A percentile compares a stretch with the other conserved stretches of the same genome.
These are phyloP conservation scores for Leptestheria dahalacensis DNA, from an alignment of 1,140 invertebrate species.

Conservation along the genomic window DNA sequence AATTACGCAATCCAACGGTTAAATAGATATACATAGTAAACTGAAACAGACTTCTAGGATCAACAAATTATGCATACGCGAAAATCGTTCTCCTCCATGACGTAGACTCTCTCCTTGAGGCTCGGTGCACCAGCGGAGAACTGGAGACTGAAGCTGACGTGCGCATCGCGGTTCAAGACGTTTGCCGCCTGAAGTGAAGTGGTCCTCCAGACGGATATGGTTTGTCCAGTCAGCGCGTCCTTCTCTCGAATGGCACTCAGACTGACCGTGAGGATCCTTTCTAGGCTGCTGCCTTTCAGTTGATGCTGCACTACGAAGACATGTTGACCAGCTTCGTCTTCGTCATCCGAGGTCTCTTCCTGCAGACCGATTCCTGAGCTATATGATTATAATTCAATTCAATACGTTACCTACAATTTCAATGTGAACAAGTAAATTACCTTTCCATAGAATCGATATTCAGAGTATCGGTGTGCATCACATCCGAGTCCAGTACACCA, in stretches of 20 bases:
- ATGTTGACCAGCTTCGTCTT: neutral
- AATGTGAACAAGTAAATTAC: too few species aligned
- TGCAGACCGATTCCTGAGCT: neutral
- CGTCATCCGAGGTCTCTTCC: neutral
- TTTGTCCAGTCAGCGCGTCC: neutral
- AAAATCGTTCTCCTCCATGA: neutral
- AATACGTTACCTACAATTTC: too few species aligned
- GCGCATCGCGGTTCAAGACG: neutral
- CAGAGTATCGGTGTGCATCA: neutral
- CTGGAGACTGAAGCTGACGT: neutral
- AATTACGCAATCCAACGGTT: too few species aligned
- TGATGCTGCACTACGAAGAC: neutral
- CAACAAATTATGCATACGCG: neutral
- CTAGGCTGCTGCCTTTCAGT: neutral
- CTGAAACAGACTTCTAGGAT: neutral
- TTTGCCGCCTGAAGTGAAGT: neutral
- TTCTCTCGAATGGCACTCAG: neutral
- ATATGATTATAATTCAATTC: too few species aligned
- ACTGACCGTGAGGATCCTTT: neutral
- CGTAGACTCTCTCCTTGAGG: neutral
- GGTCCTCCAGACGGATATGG: neutral
- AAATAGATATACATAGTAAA: too few species aligned
- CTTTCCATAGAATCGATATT: neutral
- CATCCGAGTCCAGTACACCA: neutral
- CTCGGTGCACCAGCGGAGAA: neutral